phyloP scores from a whole-genome alignment of 1,140 invertebrate species.

The Hormaphis cornu region DNA sequence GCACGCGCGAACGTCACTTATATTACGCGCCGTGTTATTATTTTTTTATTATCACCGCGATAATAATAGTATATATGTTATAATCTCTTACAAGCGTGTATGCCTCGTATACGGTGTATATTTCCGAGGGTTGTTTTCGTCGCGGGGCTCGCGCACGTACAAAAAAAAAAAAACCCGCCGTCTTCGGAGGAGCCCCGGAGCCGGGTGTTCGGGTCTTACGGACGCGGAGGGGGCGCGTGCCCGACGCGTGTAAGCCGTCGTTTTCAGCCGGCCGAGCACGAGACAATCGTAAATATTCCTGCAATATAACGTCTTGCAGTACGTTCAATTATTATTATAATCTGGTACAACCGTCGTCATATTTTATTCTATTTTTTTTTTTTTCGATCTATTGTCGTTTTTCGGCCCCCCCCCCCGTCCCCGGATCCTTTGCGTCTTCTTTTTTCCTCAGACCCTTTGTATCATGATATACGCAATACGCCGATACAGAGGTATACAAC shows the following conservation, averaged over 20 bases:
- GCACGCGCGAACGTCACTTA: no score
- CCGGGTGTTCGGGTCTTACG: background rate
- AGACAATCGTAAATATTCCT: slow-evolving; percentile 21
- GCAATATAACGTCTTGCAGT: background rate
- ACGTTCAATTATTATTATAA: background rate
- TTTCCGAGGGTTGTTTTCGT: background rate
- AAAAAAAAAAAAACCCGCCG: background rate
- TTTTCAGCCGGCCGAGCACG: slow-evolving; percentile 17
- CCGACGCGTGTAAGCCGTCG: background rate
- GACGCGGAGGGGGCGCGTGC: slow-evolving; percentile 13
- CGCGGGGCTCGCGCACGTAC: background rate
- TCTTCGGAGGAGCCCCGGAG: background rate
- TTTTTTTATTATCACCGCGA: background rate
- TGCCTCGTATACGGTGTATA: no score
- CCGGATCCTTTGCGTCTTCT: no score
- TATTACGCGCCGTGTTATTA: no score
- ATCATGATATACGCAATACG: no score
- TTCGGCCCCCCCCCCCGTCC: no score
- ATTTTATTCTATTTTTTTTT: background rate
- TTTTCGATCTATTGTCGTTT: no score
- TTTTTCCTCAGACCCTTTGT: no score
- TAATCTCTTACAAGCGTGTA: background rate
- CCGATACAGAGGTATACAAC: no score
- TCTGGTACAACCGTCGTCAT: background rate
- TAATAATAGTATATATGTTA: background rate